Conservation (phyloP, 2,888 invertebrate species). For the Drosophila ezoana region DNA sequence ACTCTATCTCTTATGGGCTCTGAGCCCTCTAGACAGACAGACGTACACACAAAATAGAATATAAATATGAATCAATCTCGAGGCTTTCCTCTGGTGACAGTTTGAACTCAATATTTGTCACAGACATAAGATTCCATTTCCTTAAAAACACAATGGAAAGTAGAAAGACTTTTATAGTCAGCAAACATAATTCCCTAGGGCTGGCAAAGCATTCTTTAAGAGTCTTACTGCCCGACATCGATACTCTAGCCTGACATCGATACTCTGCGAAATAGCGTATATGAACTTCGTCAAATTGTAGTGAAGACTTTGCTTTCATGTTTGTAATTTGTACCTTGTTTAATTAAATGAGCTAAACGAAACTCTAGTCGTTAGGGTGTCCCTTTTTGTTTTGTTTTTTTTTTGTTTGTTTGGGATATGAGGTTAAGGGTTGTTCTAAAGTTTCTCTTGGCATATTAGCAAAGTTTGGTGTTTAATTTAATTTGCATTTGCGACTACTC, state of each 20-base stretch:
- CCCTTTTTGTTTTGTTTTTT: not conserved
- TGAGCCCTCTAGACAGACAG: too few relatives aligned
- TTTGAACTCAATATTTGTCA: too few relatives aligned
- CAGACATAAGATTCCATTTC: too few relatives aligned
- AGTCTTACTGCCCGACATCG: not conserved
- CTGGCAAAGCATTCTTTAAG: not conserved
- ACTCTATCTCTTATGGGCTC: too few relatives aligned
- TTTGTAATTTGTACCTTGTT: constrained; percentile 56
- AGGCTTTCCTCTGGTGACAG: too few relatives aligned
- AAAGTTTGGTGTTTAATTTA: constrained; percentile 75
- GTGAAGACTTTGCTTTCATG: constrained; percentile 33
- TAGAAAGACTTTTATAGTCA: not conserved
- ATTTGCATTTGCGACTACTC: constrained; percentile 56
- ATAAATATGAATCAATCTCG: too few relatives aligned
- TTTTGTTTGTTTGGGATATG: not conserved
- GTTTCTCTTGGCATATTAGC: constrained; percentile 68
- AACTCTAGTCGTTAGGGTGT: constrained; percentile 18
- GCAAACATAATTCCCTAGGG: not conserved
- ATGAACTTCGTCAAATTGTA: constrained; percentile 4
- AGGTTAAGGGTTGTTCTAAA: constrained; percentile 33
- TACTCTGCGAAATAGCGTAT: too few relatives aligned
- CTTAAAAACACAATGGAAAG: not conserved
- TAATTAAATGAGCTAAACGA: constrained; percentile 59
- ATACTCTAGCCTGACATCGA: constrained; percentile 5
- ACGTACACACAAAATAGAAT: too few relatives aligned